phyloP scores from a whole-genome alignment of 2,797 vertebrate species.

The Lycodopsis pacificus region DNA sequence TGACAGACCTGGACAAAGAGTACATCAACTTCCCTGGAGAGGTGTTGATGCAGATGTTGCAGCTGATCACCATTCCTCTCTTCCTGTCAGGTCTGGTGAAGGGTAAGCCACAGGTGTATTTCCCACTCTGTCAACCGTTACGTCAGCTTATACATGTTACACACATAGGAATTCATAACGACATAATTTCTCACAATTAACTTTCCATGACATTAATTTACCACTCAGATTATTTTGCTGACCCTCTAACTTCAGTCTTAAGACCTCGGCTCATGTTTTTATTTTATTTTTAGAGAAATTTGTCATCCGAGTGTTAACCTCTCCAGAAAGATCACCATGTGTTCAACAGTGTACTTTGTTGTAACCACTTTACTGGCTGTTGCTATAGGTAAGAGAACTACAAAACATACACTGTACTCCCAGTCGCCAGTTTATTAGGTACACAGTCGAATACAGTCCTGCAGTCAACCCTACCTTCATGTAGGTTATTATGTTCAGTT shows the following conservation, averaged over 20 bases:
- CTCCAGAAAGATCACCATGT: background rate
- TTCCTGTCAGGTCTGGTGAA: background rate
- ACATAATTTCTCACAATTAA: background rate
- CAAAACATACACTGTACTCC: background rate
- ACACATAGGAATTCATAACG: background rate
- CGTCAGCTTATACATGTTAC: background rate
- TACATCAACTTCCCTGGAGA: background rate
- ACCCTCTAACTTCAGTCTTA: background rate
- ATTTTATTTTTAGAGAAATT: background rate
- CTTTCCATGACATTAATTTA: background rate
- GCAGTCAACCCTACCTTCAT: background rate
- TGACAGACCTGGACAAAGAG: rapidly evolving
- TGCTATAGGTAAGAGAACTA: background rate
- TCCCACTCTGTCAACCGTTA: background rate
- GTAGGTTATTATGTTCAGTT: background rate
- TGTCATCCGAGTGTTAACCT: rapidly evolving
- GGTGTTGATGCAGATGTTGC: background rate
- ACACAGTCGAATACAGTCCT: background rate
- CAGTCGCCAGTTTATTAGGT: background rate
- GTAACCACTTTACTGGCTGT: constrained; percentile 6
- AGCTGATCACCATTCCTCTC: background rate
- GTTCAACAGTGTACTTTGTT: background rate
- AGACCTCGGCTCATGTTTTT: no score
- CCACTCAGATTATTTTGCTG: background rate
- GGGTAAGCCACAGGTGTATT: background rate